A percentile compares a stretch with the other conserved stretches of the same genome.
phyloP scores from a whole-genome alignment of 30 jellyfish, hydroid and myxozoan genomes.

The Aurelia aurita region DNA sequence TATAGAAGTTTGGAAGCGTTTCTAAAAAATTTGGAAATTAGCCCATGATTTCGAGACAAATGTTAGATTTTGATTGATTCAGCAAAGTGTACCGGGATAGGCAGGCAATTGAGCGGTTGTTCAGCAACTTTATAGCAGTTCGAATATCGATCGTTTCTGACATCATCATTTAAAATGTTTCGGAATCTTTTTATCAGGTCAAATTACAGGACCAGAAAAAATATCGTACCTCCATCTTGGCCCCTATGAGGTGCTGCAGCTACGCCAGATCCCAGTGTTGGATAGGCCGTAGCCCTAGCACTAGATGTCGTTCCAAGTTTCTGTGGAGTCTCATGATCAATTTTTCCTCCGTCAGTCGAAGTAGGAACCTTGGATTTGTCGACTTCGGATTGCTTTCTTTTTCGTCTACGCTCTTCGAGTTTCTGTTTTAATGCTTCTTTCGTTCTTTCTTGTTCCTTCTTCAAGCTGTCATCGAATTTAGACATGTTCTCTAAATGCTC shows the following conservation, averaged over 20 bases:
- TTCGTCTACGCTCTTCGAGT: conserved; percentile 87
- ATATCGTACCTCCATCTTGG: conserved; percentile 13
- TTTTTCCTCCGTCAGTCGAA: no score
- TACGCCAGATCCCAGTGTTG: conserved; percentile 13
- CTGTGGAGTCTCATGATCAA: not conserved
- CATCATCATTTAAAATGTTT: no score
- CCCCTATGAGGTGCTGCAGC: not conserved
- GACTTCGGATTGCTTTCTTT: conserved; percentile 65
- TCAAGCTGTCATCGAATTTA: conserved; percentile 81
- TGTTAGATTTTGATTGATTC: no score
- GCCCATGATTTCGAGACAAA: no score
- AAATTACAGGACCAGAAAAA: not conserved
- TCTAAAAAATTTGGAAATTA: no score
- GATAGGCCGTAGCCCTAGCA: conserved; percentile 54
- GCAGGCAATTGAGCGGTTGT: no score
- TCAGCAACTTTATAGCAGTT: no score
- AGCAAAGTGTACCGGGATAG: no score
- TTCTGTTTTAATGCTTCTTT: conserved; percentile 85
- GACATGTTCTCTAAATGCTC: conserved; percentile 89
- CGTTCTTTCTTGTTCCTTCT: conserved; percentile 93
- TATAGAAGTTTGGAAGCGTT: no score
- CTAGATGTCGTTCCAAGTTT: conserved; percentile 36
- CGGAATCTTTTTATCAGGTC: not conserved
- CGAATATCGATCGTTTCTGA: no score
- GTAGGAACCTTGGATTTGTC: conserved; percentile 36